phyloP scores from a whole-genome alignment of 2,113 vertebrate genomes.

The Mungos mungo region DNA sequence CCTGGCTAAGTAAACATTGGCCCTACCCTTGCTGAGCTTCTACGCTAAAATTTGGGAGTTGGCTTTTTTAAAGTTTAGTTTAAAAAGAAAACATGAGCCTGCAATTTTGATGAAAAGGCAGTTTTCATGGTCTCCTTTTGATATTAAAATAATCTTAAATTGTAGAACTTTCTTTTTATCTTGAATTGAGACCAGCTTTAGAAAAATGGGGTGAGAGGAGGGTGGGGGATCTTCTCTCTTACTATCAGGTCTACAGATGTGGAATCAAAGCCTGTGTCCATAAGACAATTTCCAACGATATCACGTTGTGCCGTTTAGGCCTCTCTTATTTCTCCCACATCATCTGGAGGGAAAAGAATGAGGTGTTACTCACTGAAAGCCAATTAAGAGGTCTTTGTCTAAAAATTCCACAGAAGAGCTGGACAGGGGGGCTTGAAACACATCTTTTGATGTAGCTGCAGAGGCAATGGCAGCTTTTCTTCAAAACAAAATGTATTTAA shows the following conservation, averaged over 20 bases:
- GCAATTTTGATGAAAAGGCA: constrained; percentile 41
- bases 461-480: background rate
- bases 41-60: background rate
- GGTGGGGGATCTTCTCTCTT: background rate
- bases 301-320: background rate
- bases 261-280: constrained; percentile 47
- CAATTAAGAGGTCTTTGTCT: constrained; percentile 46
- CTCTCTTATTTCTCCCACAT: background rate
- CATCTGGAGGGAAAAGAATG: background rate
- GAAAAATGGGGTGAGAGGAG: constrained; percentile 34
- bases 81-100: constrained; percentile 60
- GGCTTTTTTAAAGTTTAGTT: constrained; percentile 51
- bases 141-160: constrained; percentile 65
- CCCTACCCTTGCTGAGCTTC: background rate
- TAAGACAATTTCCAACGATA: constrained; percentile 5
- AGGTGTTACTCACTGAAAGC: constrained; percentile 2
- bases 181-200: constrained; percentile 74
- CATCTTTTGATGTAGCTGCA: constrained; percentile 24
- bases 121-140: constrained; percentile 61
- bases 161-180: constrained; percentile 66
- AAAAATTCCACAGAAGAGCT: constrained; percentile 32
- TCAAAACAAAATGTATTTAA: background rate
- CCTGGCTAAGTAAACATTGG: background rate
- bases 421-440: background rate
- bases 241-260: constrained; percentile 59